A percentile compares a stretch with the other conserved stretches of the same genome.
These are phyloP conservation scores for Desmodus rotundus DNA, from an alignment of 2,113 vertebrate species.

Conservation along the genomic window DNA sequence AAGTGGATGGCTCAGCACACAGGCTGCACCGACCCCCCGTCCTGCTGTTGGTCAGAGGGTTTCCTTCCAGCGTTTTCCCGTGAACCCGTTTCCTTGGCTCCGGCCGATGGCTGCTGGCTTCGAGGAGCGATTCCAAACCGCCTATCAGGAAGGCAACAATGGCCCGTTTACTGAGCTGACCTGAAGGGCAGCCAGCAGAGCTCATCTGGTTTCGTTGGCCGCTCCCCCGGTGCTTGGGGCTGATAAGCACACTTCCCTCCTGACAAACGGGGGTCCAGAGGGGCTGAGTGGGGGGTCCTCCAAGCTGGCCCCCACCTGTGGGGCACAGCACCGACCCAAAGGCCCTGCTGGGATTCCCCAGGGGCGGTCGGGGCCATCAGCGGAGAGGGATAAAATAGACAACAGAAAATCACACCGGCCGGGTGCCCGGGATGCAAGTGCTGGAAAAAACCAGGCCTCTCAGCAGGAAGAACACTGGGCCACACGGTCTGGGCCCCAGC, in stretches of 20 bases:
- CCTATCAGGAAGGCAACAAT: constrained; percentile 74
- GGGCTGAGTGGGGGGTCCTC: not conserved
- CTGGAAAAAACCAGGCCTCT: not conserved
- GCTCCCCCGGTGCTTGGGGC: constrained; percentile 51
- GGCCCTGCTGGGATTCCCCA: not conserved
- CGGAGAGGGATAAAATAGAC: constrained; percentile 39
- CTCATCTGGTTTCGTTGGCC: constrained; percentile 71
- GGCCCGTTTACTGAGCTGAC: constrained; percentile 76
- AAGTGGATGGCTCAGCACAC: constrained; percentile 23
- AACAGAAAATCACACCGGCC: constrained; percentile 49
- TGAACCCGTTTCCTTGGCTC: constrained; percentile 56
- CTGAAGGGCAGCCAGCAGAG: constrained; percentile 71
- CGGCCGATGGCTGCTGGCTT: not conserved
- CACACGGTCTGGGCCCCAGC: not conserved
- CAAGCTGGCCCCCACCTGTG: constrained; percentile 9
- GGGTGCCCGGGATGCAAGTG: not conserved
- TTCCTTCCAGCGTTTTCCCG: constrained; percentile 17
- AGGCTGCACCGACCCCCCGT: not conserved
- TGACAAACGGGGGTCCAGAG: not conserved
- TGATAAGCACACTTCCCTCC: constrained; percentile 66
- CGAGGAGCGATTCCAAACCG: not conserved
- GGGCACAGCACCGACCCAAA: constrained; percentile 31
- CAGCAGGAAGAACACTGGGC: not conserved
- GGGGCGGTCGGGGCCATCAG: constrained; percentile 6
- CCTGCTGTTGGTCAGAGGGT: not conserved